Conservation (phyloP, 2,113 vertebrate species). For the Podarcis cretensis region DNA sequence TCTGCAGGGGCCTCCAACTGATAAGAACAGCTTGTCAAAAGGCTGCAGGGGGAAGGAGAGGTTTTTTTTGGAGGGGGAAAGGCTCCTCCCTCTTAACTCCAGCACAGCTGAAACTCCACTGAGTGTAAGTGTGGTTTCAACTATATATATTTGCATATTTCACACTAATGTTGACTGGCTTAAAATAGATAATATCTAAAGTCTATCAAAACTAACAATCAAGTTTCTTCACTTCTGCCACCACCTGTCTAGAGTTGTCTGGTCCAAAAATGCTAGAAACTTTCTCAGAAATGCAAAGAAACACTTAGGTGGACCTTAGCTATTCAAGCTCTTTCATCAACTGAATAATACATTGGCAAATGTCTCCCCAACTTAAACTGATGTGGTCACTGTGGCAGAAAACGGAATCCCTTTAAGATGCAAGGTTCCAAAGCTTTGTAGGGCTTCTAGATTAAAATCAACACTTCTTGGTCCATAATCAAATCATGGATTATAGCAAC, state of each 20-base stretch:
- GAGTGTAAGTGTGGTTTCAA: neutral
- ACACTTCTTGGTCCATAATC: neutral
- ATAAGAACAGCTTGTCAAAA: too few relatives aligned
- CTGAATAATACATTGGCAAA: neutral
- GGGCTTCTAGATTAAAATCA: neutral
- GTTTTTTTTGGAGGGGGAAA: too few relatives aligned
- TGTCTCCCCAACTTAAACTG: neutral
- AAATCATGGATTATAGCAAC: constrained; percentile 25
- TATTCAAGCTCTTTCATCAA: neutral
- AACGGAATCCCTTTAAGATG: neutral
- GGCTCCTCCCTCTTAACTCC: too few relatives aligned
- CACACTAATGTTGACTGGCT: neutral
- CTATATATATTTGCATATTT: neutral
- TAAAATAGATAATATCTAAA: neutral
- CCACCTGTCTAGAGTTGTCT: neutral
- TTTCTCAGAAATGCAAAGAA: neutral
- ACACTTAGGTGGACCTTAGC: neutral
- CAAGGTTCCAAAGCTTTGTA: neutral
- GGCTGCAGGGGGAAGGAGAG: too few relatives aligned
- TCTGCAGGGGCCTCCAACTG: too few relatives aligned
- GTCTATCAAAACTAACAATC: neutral
- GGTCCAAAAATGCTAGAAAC: neutral
- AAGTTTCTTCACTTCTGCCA: neutral
- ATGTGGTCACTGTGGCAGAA: neutral
- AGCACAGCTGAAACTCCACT: neutral